phyloP scores from a whole-genome alignment of 2,113 vertebrate species.

The Clarias gariepinus region DNA sequence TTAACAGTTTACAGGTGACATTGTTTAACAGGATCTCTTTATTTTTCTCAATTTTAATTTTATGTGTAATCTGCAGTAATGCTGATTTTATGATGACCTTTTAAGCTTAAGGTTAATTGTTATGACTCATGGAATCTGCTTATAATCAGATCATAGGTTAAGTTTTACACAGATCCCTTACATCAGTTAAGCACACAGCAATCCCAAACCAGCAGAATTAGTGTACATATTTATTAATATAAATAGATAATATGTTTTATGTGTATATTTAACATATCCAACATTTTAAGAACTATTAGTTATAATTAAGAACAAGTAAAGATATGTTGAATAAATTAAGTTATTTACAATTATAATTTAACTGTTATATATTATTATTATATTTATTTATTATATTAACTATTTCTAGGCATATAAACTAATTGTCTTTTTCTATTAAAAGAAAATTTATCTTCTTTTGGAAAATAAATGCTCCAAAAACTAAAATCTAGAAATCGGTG shows the following conservation, averaged over 20 bases:
- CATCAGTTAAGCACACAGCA: not conserved
- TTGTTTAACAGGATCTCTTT: not conserved
- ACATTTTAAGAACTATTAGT: not conserved
- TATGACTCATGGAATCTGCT: not conserved
- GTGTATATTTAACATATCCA: not conserved
- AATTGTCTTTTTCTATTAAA: not conserved
- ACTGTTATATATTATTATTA: too few relatives aligned
- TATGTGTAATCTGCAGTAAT: not conserved
- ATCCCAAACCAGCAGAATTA: not conserved
- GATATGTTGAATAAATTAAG: not conserved
- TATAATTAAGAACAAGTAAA: not conserved
- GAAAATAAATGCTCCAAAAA: not conserved
- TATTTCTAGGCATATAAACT: not conserved
- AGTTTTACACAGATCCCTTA: too few relatives aligned
- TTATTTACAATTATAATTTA: too few relatives aligned
- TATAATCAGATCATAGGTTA: not conserved
- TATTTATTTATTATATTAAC: too few relatives aligned
- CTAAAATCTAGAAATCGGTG: too few relatives aligned
- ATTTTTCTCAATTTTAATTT: not conserved
- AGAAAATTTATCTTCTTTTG: not conserved
- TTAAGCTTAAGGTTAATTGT: not conserved
- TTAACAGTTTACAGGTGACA: not conserved
- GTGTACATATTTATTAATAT: not conserved
- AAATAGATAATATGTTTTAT: not conserved
- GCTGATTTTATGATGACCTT: not conserved